These are phyloP conservation scores for Toxotes chatareus DNA, from an alignment of 2,113 vertebrate genomes.

Conservation along the genomic window DNA sequence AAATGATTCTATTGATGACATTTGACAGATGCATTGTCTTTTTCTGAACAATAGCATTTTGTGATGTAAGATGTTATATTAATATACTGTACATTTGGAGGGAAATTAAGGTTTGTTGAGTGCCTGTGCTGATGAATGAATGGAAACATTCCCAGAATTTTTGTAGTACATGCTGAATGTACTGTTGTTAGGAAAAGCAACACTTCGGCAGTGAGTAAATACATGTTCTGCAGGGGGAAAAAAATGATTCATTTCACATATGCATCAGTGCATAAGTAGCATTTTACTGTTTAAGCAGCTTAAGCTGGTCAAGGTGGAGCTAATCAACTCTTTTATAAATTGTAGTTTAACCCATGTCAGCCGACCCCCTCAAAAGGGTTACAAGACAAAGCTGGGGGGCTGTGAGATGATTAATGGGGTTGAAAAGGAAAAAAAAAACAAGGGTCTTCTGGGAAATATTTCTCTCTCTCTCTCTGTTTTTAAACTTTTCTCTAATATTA, in stretches of 20 bases:
- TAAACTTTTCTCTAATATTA: not conserved
- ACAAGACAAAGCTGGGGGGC: slow-evolving; percentile 4
- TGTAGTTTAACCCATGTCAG: not conserved
- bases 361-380: not conserved
- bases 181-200: not conserved
- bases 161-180: not conserved
- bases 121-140: slow-evolving; percentile 8
- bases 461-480: not conserved
- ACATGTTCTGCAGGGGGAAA: not conserved
- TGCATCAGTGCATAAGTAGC: not conserved
- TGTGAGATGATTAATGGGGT: not conserved
- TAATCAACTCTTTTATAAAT: not conserved
- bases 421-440: not conserved
- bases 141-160: slow-evolving; percentile 3
- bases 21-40: slow-evolving; percentile 62
- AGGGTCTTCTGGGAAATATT: not conserved
- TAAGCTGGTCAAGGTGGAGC: not conserved
- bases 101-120: slow-evolving; percentile 1
- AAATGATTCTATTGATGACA: slow-evolving; percentile 58
- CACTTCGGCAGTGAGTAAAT: not conserved
- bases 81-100: slow-evolving; percentile 31
- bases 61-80: slow-evolving; percentile 44
- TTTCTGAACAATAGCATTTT: slow-evolving; percentile 40
- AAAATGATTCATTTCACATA: not conserved
- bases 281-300: slow-evolving; percentile 18